Conservation (phyloP, 1,140 invertebrate genomes). For the Thaumatotibia leucotreta region DNA sequence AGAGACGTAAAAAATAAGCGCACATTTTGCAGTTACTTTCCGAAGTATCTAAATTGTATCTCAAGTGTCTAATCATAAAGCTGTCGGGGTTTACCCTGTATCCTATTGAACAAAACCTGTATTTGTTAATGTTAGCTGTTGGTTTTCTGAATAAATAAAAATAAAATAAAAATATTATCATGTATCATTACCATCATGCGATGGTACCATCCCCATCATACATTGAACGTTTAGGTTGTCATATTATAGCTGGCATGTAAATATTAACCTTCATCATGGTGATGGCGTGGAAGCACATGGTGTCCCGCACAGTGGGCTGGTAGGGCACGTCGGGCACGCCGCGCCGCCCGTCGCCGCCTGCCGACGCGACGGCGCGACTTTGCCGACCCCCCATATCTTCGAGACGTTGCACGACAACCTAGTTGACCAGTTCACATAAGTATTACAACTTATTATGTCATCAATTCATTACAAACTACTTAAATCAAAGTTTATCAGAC, state of each 20-base stretch:
- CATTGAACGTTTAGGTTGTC: not conserved
- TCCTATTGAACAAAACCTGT: too few species aligned
- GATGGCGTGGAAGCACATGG: slow-evolving; percentile 96
- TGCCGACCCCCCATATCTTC: slow-evolving; percentile 79
- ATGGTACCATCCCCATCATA: not conserved
- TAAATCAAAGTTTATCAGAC: too few species aligned
- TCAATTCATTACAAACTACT: too few species aligned
- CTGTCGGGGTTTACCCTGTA: too few species aligned
- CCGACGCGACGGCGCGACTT: slow-evolving; percentile 74
- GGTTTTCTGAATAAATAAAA: too few species aligned
- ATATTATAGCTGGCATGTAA: not conserved
- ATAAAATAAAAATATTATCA: too few species aligned
- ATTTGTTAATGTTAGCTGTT: too few species aligned
- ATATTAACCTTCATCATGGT: slow-evolving; percentile 79
- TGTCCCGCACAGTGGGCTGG: slow-evolving; percentile 92
- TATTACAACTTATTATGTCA: not conserved
- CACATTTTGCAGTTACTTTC: too few species aligned
- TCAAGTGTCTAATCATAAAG: too few species aligned
- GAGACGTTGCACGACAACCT: slow-evolving; percentile 83
- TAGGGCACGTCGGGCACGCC: slow-evolving; percentile 87
- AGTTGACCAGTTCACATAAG: slow-evolving; percentile 49
- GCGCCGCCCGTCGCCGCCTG: slow-evolving; percentile 88
- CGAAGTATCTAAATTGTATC: not conserved
- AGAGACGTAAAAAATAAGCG: too few species aligned
- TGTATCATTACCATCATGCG: not conserved